Conservation (phyloP, 2,113 vertebrate species). For the Formicarius rufipectus region DNA sequence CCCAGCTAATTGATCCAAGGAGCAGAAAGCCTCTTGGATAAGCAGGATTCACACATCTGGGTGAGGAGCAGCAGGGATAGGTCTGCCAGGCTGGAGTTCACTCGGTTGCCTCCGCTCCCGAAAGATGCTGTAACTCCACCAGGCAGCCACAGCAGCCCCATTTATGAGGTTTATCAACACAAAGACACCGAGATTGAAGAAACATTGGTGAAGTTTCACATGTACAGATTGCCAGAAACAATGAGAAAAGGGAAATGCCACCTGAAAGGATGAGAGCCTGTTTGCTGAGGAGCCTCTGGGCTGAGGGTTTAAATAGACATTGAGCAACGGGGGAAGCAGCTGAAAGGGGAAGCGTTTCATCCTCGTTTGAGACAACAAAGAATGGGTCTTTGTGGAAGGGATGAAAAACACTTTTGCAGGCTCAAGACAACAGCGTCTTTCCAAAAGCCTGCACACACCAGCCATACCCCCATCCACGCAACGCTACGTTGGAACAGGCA, state of each 20-base stretch:
- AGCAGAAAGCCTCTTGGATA: background rate
- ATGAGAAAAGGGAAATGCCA: constrained; percentile 67
- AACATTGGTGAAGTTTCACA: constrained; percentile 16
- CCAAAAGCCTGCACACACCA: background rate
- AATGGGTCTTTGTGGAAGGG: constrained; percentile 16
- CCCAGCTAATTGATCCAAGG: background rate
- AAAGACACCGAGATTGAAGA: background rate
- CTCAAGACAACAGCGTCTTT: background rate
- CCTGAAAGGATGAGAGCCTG: constrained; percentile 61
- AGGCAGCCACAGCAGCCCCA: rapidly evolving
- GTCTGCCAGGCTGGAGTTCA: background rate
- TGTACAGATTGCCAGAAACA: constrained; percentile 44
- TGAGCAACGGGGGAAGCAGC: background rate
- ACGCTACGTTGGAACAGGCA: rapidly evolving
- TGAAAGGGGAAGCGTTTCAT: constrained; percentile 41
- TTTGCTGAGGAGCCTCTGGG: constrained; percentile 37
- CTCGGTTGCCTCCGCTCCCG: rapidly evolving
- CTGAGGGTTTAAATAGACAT: constrained; percentile 35
- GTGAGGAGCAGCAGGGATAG: background rate
- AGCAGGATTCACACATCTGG: background rate
- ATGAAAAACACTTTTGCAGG: background rate
- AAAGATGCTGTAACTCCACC: background rate
- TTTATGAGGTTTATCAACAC: background rate
- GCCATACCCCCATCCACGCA: rapidly evolving
- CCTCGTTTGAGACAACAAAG: constrained; percentile 35